These are phyloP conservation scores for Ancistrus triradiatus DNA, from an alignment of 2,113 vertebrate genomes.

Conservation along the genomic window DNA sequence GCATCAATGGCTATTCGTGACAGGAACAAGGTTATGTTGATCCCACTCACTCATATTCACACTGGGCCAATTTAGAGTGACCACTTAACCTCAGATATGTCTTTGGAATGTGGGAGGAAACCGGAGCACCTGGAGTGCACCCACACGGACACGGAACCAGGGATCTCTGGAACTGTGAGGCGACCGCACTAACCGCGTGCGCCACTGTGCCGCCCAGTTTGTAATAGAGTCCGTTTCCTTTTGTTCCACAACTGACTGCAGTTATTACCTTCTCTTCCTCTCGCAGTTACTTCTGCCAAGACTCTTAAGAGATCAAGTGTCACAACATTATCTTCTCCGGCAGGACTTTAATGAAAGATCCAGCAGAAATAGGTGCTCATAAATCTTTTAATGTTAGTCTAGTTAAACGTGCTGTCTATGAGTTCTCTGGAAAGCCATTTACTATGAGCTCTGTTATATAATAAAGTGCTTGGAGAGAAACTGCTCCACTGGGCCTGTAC, in stretches of 20 bases:
- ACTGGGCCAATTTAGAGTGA: too few species aligned
- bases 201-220: background rate
- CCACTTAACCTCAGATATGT: too few species aligned
- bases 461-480: constrained; percentile 8
- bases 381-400: background rate
- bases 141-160: too few species aligned
- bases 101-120: too few species aligned
- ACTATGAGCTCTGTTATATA: constrained; percentile 26
- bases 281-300: background rate
- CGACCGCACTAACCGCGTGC: too few species aligned
- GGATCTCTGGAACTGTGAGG: too few species aligned
- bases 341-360: constrained; percentile 10
- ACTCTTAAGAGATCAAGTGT: background rate
- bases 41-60: too few species aligned
- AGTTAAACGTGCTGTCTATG: background rate
- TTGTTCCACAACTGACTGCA: constrained; percentile 8
- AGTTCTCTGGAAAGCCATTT: constrained; percentile 18
- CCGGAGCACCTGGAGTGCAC: too few species aligned
- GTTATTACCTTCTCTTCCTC: constrained; percentile 14
- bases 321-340: background rate
- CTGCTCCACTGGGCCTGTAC: background rate
- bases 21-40: too few species aligned
- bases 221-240: too few species aligned
- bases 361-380: background rate
- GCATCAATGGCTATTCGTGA: too few species aligned